Evolutionary conservation across 1,140 invertebrate genomes (phyloP), one percentile per base, ranked within the genome.

Genomic region (Lanistes nyassanus): DNA sequence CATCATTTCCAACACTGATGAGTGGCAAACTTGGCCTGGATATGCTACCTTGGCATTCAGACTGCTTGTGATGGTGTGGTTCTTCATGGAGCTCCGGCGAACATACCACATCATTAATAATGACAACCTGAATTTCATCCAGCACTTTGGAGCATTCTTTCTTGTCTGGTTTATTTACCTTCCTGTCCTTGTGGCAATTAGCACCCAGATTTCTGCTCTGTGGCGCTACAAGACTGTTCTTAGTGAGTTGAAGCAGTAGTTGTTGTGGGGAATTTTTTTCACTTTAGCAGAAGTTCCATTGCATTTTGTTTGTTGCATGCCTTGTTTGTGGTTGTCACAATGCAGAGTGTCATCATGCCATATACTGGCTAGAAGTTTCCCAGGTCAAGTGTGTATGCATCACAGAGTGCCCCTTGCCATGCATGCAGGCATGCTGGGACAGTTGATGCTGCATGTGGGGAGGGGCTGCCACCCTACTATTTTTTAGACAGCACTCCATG

Each of bases 81-180:
- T 98, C 89, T 90, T 98, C 23, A 93, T 94, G 80, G 96, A 98
- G 88, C 91, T 99, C n/a, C 92, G 94, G 76, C 74, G 81, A 31
- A 88, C 87, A 19, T 87, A 85, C 74, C 69, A 70, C 69, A 23
- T 60, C 26, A 76, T 42, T 39, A 62, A 79, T 76, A 93, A 93
- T 84, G 93, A 95, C 80, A 97, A 97, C 88, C 90, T 97, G 13
- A 94, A 96, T 86, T 99, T 98, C 89, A 93, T 97, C 60, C 92
- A 98, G 64, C 97, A 99, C 88, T 98, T 99, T 90, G 97, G 97
- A 64, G 97, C 97, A 53, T 98, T 96, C 34, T 97, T 96, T 80
- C 91, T 99, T 53, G 97, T 99, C 26, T 99, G 98, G 98, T 98
- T 99, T 85, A 96, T 98, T 79, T 98, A 99, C 90, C 91, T 99